These are phyloP conservation scores for Drosophila paramelanica DNA, from an alignment of 2,888 invertebrate species.

Conservation along the genomic window DNA sequence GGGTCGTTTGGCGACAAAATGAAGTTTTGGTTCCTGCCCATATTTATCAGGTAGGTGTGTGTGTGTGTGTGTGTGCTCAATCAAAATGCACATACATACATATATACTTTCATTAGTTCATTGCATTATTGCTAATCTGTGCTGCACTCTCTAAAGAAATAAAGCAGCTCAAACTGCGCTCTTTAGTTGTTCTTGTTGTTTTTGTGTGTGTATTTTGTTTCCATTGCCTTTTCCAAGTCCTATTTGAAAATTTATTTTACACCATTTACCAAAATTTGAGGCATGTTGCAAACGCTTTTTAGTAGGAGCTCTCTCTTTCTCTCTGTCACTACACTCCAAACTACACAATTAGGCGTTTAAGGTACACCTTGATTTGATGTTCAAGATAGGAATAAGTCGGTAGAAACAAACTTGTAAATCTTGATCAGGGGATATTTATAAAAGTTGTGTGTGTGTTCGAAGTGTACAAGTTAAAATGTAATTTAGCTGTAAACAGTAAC, in stretches of 20 bases:
- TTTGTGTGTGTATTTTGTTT: slow-evolving; percentile 50
- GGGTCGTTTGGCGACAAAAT: slow-evolving; percentile 94
- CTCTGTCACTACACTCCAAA: slow-evolving; percentile 24
- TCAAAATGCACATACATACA: neutral
- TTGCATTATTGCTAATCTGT: slow-evolving; percentile 40
- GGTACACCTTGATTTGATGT: neutral
- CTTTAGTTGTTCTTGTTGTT: slow-evolving; percentile 60
- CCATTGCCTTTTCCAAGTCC: slow-evolving; percentile 19
- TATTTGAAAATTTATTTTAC: neutral
- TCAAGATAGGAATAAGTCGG: slow-evolving; percentile 18
- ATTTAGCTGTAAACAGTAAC: slow-evolving; percentile 48
- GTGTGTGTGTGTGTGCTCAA: slow-evolving; percentile 9
- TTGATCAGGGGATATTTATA: slow-evolving; percentile 1
- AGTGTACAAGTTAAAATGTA: slow-evolving; percentile 32
- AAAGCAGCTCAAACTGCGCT: slow-evolving; percentile 23
- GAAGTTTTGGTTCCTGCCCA: slow-evolving; percentile 94
- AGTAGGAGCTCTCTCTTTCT: slow-evolving; percentile 7
- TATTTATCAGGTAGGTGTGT: slow-evolving; percentile 92
- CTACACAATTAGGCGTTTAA: slow-evolving; percentile 13
- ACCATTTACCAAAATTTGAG: slow-evolving; percentile 80
- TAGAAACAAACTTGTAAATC: slow-evolving; percentile 25
- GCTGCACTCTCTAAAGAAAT: slow-evolving; percentile 43
- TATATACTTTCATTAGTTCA: slow-evolving; percentile 26
- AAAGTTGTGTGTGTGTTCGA: slow-evolving; percentile 3
- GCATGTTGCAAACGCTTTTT: slow-evolving; percentile 46